Evolutionary conservation across 2,113 vertebrate species (phyloP).

Genomic region (Rhipidura dahli): DNA sequence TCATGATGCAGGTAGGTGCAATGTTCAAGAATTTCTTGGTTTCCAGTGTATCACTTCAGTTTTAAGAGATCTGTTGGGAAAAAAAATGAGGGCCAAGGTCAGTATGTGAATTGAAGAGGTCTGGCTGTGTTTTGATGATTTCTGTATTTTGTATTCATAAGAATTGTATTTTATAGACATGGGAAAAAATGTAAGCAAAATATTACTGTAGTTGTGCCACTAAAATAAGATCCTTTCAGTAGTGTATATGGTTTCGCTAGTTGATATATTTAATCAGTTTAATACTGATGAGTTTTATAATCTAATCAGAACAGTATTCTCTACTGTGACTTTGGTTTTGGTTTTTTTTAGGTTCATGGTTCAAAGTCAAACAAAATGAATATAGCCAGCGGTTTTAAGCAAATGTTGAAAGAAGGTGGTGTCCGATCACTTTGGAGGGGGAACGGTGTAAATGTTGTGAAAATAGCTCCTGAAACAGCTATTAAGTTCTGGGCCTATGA

Average conservation of each 20-base stretch:
- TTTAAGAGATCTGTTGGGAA: not conserved
- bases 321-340: not conserved
- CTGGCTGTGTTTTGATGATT: not conserved
- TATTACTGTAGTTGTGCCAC: not conserved
- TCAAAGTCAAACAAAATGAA: conserved; percentile 83
- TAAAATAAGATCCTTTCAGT: not conserved
- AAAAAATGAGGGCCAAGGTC: not conserved
- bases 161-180: not conserved
- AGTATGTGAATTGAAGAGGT: not conserved
- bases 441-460: conserved; percentile 92
- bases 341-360: conserved; percentile 82
- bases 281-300: not conserved
- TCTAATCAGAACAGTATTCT: not conserved
- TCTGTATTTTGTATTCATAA: not conserved
- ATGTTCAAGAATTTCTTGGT: not conserved
- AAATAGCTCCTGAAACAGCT: conserved; percentile 94
- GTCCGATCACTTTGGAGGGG: conserved; percentile 88
- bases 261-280: not conserved
- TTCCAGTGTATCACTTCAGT: not conserved
- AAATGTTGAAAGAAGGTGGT: conserved; percentile 91
- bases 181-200: not conserved
- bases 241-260: not conserved
- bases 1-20: conserved; percentile 92
- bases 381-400: conserved; percentile 82
- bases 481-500: conserved; percentile 96